Evolutionary conservation across 2,797 vertebrate genomes (phyloP).

Genomic region (Spondyliosoma cantharus): DNA sequence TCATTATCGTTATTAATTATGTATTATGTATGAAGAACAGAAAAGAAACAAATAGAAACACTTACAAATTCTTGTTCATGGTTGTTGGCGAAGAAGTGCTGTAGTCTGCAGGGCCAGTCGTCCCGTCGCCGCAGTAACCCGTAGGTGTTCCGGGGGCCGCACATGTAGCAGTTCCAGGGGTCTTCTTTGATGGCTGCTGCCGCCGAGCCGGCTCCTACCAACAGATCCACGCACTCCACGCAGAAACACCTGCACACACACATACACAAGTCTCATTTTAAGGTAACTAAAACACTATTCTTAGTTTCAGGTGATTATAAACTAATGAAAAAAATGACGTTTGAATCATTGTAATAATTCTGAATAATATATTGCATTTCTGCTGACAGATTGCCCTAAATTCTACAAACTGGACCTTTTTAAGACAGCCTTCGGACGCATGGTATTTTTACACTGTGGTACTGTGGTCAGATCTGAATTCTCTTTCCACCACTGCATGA

Average conservation of each 20-base stretch:
- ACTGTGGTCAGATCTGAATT: neutral
- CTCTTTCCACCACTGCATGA: neutral
- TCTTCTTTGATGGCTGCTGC: slow-evolving; percentile 89
- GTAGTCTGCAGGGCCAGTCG: slow-evolving; percentile 92
- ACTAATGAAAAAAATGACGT: too few species aligned
- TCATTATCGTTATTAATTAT: neutral
- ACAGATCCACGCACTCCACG: slow-evolving; percentile 93
- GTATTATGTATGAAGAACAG: neutral
- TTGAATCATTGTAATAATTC: too few species aligned
- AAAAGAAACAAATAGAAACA: neutral
- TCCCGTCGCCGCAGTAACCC: slow-evolving; percentile 90
- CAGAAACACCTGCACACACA: slow-evolving; percentile 91
- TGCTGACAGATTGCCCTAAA: neutral
- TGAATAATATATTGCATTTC: too few species aligned
- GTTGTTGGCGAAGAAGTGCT: slow-evolving; percentile 95
- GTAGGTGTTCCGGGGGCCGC: slow-evolving; percentile 83
- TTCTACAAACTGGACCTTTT: neutral
- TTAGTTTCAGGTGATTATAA: too few species aligned
- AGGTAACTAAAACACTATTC: too few species aligned
- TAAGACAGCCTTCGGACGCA: neutral
- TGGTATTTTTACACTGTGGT: neutral
- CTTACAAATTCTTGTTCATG: slow-evolving; percentile 93
- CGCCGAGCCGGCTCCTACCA: slow-evolving; percentile 90
- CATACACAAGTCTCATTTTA: slow-evolving; percentile 11
- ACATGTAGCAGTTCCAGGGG: slow-evolving; percentile 98